phyloP scores from a whole-genome alignment of 2,113 vertebrate species.

The Chaetops frenatus region DNA sequence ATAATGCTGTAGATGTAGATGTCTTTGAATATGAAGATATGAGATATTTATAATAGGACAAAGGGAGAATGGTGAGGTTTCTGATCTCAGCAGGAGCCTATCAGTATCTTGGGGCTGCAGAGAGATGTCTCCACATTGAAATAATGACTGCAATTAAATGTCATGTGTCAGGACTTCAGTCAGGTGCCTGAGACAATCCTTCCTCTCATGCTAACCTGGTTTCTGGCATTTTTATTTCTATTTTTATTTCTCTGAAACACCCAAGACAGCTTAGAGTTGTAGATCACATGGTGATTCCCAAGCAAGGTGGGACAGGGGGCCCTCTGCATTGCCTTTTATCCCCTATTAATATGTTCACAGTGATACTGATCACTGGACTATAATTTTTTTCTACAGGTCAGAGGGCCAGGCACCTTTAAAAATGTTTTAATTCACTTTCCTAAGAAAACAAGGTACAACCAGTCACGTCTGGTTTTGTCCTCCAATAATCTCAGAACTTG shows the following conservation, averaged over 20 bases:
- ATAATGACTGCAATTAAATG: not conserved
- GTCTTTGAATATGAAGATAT: not conserved
- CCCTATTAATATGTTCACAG: not conserved
- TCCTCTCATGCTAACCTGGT: not conserved
- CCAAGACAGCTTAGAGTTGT: not conserved
- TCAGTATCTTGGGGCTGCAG: no score
- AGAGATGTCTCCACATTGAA: not conserved
- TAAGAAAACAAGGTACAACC: not conserved
- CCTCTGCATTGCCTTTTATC: not conserved
- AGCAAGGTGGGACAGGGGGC: not conserved
- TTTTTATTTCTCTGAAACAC: not conserved
- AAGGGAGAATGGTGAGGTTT: not conserved
- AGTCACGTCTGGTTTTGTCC: not conserved
- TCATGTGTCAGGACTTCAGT: not conserved
- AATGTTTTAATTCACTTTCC: not conserved
- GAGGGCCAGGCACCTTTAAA: not conserved
- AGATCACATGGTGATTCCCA: not conserved
- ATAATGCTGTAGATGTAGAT: not conserved
- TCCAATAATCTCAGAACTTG: not conserved
- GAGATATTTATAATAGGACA: not conserved
- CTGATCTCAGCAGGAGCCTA: not conserved
- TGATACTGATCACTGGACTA: not conserved
- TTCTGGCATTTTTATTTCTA: not conserved
- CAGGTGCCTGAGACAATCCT: not conserved
- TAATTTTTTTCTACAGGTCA: not conserved